These are phyloP conservation scores for Lagorchestes hirsutus DNA, from an alignment of 2,797 vertebrate species.

Conservation along the genomic window DNA sequence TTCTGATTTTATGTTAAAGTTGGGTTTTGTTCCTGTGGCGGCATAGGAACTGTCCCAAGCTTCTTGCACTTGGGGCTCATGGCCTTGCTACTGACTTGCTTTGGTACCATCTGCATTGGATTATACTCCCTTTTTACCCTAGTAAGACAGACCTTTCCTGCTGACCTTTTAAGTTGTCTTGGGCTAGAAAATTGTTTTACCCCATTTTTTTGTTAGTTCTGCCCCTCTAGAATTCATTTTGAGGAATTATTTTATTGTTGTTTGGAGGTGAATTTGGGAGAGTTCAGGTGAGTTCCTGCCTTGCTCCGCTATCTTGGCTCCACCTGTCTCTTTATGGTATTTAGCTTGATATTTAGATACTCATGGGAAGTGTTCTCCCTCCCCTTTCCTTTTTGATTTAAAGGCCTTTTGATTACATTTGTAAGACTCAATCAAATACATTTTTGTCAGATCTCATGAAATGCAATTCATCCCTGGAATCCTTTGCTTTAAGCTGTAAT, in stretches of 20 bases:
- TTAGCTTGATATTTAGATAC: neutral
- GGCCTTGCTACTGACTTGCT: neutral
- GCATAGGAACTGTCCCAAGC: neutral
- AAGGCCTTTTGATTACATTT: neutral
- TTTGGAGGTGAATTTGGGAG: neutral
- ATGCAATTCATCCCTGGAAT: neutral
- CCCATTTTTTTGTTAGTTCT: neutral
- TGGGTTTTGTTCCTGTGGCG: neutral
- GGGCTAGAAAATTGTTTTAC: neutral
- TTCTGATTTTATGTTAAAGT: neutral
- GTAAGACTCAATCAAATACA: neutral
- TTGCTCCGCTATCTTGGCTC: neutral
- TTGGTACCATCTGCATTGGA: neutral
- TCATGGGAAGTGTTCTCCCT: neutral
- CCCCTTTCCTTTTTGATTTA: neutral
- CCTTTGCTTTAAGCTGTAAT: neutral
- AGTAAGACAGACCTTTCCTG: neutral
- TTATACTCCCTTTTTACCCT: neutral
- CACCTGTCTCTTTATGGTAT: neutral
- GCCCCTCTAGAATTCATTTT: neutral
- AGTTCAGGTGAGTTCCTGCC: neutral
- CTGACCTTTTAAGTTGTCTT: neutral
- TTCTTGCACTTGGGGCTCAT: neutral
- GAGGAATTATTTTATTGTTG: neutral
- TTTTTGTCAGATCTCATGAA: neutral